A percentile compares a stretch with the other conserved stretches of the same genome.
Conservation (phyloP, 2,113 vertebrate genomes). For the Proterorhinus semilunaris region DNA sequence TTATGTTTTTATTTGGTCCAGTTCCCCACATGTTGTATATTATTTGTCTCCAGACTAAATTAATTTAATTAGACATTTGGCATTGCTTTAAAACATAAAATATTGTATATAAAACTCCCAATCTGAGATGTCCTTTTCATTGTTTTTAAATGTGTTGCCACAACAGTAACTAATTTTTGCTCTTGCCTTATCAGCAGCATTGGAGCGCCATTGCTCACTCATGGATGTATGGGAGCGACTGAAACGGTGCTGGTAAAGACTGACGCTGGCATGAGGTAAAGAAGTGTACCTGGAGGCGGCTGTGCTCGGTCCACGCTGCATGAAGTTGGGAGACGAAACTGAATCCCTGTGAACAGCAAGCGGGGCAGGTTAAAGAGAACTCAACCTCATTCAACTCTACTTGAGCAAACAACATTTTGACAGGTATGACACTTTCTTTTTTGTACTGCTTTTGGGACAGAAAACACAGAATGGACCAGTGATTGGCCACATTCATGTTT, state of each 20-base stretch:
- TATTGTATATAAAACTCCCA: no score
- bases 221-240: slow-evolving; percentile 39
- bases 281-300: slow-evolving; percentile 73
- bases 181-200: neutral
- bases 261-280: slow-evolving; percentile 31
- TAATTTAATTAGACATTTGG: no score
- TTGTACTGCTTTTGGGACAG: neutral
- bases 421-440: neutral
- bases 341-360: slow-evolving; percentile 79
- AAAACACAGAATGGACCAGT: neutral
- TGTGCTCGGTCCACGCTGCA: slow-evolving; percentile 78
- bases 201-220: neutral
- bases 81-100: no score
- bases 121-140: neutral
- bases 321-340: slow-evolving; percentile 81
- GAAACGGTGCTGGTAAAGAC: slow-evolving; percentile 35
- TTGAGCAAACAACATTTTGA: slow-evolving; percentile 19
- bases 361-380: slow-evolving; percentile 52
- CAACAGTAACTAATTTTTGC: neutral
- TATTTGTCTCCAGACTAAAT: no score
- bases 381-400: slow-evolving; percentile 15
- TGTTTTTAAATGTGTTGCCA: neutral
- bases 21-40: neutral
- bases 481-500: neutral
- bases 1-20: neutral